Conservation (phyloP, 2,797 vertebrate species). For the Benthosema pterotum region DNA sequence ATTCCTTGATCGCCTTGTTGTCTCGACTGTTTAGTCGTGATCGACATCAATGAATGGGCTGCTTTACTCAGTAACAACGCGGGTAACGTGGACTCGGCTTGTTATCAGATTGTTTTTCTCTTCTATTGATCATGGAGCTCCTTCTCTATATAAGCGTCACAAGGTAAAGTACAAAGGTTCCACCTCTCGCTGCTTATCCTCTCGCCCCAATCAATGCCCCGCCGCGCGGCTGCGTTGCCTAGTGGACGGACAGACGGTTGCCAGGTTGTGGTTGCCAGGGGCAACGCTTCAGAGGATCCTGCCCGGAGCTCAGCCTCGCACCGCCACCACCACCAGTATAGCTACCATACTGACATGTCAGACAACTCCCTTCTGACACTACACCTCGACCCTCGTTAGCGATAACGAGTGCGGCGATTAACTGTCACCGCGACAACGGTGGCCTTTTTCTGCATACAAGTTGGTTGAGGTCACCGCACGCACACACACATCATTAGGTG, state of each 20-base stretch:
- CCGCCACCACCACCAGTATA: too few species aligned
- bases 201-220: constrained; percentile 69
- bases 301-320: constrained; percentile 14
- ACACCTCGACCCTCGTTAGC: constrained; percentile 55
- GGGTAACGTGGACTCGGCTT: too few species aligned
- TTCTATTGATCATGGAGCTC: too few species aligned
- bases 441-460: constrained; percentile 41
- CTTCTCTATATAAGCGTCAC: too few species aligned
- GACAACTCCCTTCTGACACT: constrained; percentile 62
- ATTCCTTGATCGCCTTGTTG: too few species aligned
- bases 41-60: too few species aligned
- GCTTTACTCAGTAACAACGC: too few species aligned
- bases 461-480: constrained; percentile 44
- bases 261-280: constrained; percentile 64
- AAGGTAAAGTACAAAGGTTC: constrained; percentile 62
- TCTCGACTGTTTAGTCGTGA: too few species aligned
- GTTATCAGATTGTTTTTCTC: too few species aligned
- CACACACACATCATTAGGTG: too few species aligned
- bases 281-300: constrained; percentile 46
- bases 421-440: constrained; percentile 55
- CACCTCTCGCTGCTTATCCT: constrained; percentile 63
- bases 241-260: constrained; percentile 41
- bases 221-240: constrained; percentile 51
- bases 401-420: constrained; percentile 54
- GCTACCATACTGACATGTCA: constrained; percentile 59